phyloP scores from a whole-genome alignment of 2,797 vertebrate species.

The Sebastes trivittatus region DNA sequence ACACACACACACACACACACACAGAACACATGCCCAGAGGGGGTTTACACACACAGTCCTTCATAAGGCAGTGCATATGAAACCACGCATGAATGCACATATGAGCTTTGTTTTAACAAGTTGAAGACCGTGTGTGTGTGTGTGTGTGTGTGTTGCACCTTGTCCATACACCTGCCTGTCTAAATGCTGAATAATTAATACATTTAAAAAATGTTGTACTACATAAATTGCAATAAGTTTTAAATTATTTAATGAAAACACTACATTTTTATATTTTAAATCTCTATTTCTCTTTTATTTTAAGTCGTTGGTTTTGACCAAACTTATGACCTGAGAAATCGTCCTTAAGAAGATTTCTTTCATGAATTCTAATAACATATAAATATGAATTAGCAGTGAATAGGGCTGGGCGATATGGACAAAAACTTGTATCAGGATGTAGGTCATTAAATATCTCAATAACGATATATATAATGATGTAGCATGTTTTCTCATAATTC shows the following conservation, averaged over 20 bases:
- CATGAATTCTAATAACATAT: background rate
- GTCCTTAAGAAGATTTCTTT: background rate
- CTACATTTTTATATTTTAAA: background rate
- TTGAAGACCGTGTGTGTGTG: background rate
- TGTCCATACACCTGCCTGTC: background rate
- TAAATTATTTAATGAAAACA: background rate
- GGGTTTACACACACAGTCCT: constrained; percentile 7
- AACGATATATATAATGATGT: no score
- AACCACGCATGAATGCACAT: constrained; percentile 45
- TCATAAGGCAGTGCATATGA: constrained; percentile 2
- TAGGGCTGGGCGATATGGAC: no score
- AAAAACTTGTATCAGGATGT: fast-evolving
- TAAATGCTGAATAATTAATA: background rate
- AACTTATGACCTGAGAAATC: background rate
- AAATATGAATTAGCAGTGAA: background rate
- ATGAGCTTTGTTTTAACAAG: constrained; percentile 39
- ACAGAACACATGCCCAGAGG: constrained; percentile 2
- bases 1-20: constrained; percentile 31
- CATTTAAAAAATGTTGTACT: no score
- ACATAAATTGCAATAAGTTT: background rate
- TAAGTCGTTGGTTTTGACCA: background rate
- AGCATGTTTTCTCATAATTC: no score
- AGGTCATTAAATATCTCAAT: no score
- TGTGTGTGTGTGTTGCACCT: background rate
- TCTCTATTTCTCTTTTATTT: background rate